These are phyloP conservation scores for Ascaphus truei DNA, from an alignment of 2,113 vertebrate genomes.

Conservation along the genomic window DNA sequence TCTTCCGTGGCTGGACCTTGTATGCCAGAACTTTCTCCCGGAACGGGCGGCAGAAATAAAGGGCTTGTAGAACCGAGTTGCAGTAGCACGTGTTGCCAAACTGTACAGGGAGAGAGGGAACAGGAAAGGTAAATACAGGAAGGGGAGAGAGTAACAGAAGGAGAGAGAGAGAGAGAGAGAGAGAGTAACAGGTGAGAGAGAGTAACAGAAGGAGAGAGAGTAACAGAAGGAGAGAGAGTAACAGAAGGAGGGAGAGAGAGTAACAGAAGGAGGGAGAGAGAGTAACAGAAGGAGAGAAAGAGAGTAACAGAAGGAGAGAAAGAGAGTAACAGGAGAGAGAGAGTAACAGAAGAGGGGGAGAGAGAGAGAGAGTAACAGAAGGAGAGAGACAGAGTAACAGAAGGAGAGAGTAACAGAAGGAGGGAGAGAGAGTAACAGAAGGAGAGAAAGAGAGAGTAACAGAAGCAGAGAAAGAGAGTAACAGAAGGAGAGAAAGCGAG, in stretches of 20 bases:
- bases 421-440: not conserved
- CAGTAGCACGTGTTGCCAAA: slow-evolving; percentile 95
- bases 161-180: not conserved
- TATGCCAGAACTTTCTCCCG: slow-evolving; percentile 89
- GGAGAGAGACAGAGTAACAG: too few species aligned
- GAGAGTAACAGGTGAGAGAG: too few species aligned
- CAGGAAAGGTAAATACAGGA: not conserved
- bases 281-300: not conserved
- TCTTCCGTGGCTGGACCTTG: slow-evolving; percentile 84
- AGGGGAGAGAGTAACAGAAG: too few species aligned
- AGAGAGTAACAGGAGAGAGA: too few species aligned
- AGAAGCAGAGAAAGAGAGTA: too few species aligned
- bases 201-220: not conserved
- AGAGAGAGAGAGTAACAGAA: not conserved
- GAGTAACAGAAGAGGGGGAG: too few species aligned
- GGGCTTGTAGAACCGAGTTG: slow-evolving; percentile 89
- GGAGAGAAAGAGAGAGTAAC: too few species aligned
- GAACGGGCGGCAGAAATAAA: slow-evolving; percentile 91
- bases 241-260: not conserved
- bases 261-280: too few species aligned
- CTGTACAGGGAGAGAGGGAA: slow-evolving; percentile 53
- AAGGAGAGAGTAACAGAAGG: too few species aligned
- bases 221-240: too few species aligned
- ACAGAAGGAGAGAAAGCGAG: too few species aligned
- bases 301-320: too few species aligned